phyloP scores from a whole-genome alignment of 1,140 invertebrate species.

The Streblospio benedicti region DNA sequence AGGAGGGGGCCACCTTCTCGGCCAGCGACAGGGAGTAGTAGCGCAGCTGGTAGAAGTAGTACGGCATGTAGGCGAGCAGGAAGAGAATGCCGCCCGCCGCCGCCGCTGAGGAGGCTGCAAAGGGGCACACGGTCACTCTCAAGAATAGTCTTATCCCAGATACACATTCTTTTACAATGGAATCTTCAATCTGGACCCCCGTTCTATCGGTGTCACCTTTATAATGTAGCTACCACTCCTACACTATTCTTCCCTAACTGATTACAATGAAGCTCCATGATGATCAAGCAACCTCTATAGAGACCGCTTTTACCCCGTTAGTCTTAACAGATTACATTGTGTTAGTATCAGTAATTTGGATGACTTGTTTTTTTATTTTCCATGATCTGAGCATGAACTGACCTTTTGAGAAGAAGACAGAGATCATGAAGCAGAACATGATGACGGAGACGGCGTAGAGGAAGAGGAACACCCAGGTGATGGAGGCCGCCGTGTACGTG shows the following conservation, averaged over 20 bases:
- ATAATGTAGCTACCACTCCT: no score
- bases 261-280: no score
- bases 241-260: no score
- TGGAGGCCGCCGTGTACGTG: conserved; percentile 43
- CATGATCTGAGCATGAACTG: conserved; percentile 54
- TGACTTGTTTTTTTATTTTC: conserved; percentile 60
- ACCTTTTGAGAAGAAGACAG: conserved; percentile 55
- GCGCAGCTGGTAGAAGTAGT: conserved; percentile 51
- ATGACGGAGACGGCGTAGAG: conserved; percentile 52
- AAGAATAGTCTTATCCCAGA: no score
- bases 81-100: conserved; percentile 15
- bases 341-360: no score
- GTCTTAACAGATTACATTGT: no score
- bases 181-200: no score
- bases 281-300: no score
- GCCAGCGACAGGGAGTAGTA: conserved; percentile 40
- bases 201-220: no score
- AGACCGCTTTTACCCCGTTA: no score
- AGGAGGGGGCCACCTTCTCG: conserved; percentile 8
- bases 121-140: no score
- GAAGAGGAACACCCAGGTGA: conserved; percentile 52
- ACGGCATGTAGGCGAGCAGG: conserved; percentile 19
- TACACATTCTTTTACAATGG: no score
- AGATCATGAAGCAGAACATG: conserved; percentile 50
- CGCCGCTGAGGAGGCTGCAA: conserved; percentile 14